Evolutionary conservation across 2,888 invertebrate genomes (phyloP).

Genomic region (Biston betularia): DNA sequence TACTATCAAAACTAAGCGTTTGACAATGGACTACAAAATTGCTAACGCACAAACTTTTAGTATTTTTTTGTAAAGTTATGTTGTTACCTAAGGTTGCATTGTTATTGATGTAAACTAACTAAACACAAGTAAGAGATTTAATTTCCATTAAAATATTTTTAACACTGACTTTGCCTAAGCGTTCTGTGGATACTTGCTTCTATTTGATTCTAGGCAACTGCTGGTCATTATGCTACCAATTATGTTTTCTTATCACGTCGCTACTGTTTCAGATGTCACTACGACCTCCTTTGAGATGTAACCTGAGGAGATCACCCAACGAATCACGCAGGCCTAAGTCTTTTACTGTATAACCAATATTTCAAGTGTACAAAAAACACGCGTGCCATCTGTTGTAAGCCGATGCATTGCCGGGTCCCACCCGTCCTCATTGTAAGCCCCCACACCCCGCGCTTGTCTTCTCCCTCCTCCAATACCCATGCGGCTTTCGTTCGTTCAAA

Average conservation of each 20-base stretch:
- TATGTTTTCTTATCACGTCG: slow-evolving; percentile 28
- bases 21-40: not conserved
- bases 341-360: slow-evolving; percentile 81
- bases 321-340: slow-evolving; percentile 81
- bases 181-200: not conserved
- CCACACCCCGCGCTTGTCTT: slow-evolving; percentile 63
- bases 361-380: slow-evolving; percentile 82
- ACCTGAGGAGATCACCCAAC: slow-evolving; percentile 74
- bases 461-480: slow-evolving; percentile 74
- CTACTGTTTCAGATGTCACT: slow-evolving; percentile 63
- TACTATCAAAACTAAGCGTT: too few relatives aligned
- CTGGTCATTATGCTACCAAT: slow-evolving; percentile 6
- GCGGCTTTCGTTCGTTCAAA: slow-evolving; percentile 86
- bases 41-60: not conserved
- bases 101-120: too few relatives aligned
- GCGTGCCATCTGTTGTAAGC: slow-evolving; percentile 85
- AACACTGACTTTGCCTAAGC: not conserved
- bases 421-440: slow-evolving; percentile 68
- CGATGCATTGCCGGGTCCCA: slow-evolving; percentile 82
- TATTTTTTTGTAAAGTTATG: too few relatives aligned
- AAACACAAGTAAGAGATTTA: too few relatives aligned
- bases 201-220: not conserved
- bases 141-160: not conserved
- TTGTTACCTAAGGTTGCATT: too few relatives aligned
- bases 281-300: slow-evolving; percentile 83